Base-by-base conservation (phyloP, 1,140 invertebrate species). In the Octopus bimaculoides region DNA sequence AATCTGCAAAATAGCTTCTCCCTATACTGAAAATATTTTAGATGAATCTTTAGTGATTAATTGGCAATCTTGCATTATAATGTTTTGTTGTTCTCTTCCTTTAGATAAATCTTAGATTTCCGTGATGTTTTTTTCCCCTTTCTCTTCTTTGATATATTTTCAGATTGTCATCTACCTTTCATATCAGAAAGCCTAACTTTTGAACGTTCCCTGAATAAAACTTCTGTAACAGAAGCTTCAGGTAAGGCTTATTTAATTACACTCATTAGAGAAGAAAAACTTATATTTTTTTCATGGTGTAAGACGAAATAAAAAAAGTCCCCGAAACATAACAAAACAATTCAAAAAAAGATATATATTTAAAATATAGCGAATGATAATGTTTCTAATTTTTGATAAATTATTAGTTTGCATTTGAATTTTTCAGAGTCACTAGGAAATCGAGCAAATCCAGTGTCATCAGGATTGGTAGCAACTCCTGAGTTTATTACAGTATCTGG, bases 351-450 rank as follows among this genome's bases (percentile, higher is more conserved):
- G 26, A 41, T 41, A 41, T 41, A 41, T 41, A 41, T 41, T 41
- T 41, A 41, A 41, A 41, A 41, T 71, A 20, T 71, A 71, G 66
- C 14, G 17, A 71, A 20, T 71, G 17, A 5, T 71, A n/a, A 71
- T 71, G 66, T 71, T 71, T 71, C 66, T 71, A 20, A 71, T 71
- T 71, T 71, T 61, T 61, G 56, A 61, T 61, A 61, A 61, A 74
- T 74, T 20, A 74, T 74, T 74, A 52, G 41, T 74, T 75, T 75
- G 52, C 41, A 75, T 75, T 53, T 75, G 52, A 75, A 75, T 75
- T 75, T 75, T 75, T 75, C 74, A 75, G 74, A 75, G 20, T 53
- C 74, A 75, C 74, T 52, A 52, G 74, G 74, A 75, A 75, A 75
- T 52, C 74, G 52, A 14, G 74, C 74, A 75, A 75, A 75, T 75